Percentiles rank a stretch among this genome's conserved stretches.
Evolutionary conservation across 2,113 vertebrate species (phyloP).

Genomic region (Sinocyclocheilus anshuiensis): DNA sequence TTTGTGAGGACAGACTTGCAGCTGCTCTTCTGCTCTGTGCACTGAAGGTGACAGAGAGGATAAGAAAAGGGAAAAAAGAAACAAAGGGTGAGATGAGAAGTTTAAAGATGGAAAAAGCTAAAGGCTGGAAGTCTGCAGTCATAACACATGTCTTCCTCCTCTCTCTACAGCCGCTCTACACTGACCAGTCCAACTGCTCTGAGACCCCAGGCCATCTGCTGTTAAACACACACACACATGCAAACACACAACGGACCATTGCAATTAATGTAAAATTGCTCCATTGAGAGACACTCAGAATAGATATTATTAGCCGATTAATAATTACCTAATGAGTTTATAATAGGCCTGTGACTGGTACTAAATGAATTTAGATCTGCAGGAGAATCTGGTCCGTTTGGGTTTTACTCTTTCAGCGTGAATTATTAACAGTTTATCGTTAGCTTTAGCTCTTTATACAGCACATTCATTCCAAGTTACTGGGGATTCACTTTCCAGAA

Average conservation of each 20-base stretch:
- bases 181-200: conserved; percentile 31
- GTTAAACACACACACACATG: conserved; percentile 54
- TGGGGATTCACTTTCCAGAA: neutral
- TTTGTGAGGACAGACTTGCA: conserved; percentile 70
- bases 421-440: conserved; percentile 1
- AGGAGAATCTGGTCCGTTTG: neutral
- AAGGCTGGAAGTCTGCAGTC: conserved; percentile 9
- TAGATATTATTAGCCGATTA: conserved; percentile 34
- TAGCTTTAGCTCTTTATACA: neutral
- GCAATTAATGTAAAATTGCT: conserved; percentile 23
- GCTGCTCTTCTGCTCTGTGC: conserved; percentile 62
- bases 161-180: neutral
- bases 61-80: neutral
- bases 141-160: conserved; percentile 28
- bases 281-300: conserved; percentile 11
- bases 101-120: conserved; percentile 5
- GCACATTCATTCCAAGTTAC: conserved; percentile 3
- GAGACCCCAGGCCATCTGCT: conserved; percentile 70
- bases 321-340: conserved; percentile 36
- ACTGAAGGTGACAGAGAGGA: neutral
- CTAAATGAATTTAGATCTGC: conserved; percentile 13
- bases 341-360: conserved; percentile 13
- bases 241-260: neutral
- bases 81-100: conserved; percentile 24
- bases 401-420: neutral